Evolutionary conservation across 2,113 vertebrate species (phyloP).

Genomic region (Tympanuchus pallidicinctus): DNA sequence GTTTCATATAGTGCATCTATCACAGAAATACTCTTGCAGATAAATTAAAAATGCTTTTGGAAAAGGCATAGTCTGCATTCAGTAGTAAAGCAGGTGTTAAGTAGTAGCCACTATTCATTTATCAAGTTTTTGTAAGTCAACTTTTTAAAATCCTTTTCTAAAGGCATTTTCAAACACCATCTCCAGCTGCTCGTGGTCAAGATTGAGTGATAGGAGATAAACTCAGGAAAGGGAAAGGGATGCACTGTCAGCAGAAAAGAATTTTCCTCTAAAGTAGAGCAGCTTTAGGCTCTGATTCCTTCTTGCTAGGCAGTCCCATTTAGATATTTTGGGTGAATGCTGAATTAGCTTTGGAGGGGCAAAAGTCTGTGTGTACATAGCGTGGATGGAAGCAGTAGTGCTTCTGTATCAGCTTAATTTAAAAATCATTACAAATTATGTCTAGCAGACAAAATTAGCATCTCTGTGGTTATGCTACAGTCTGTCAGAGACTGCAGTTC

Average conservation of each 20-base stretch:
- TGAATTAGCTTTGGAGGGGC: not conserved
- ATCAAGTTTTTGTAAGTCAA: not conserved
- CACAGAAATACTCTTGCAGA: not conserved
- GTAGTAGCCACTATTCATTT: not conserved
- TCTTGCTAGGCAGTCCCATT: not conserved
- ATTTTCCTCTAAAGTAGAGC: not conserved
- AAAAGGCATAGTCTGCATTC: not conserved
- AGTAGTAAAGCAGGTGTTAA: conserved; percentile 29
- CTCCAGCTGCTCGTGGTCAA: not conserved
- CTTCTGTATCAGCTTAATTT: not conserved
- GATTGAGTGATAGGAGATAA: not conserved
- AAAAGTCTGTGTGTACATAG: not conserved
- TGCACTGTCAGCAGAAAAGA: not conserved
- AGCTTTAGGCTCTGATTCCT: not conserved
- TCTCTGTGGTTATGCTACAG: not conserved
- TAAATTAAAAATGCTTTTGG: not conserved
- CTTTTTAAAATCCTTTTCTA: not conserved
- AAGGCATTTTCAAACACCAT: not conserved
- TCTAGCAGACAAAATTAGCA: not conserved
- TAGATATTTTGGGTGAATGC: not conserved
- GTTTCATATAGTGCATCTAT: not conserved
- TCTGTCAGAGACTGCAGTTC: not conserved
- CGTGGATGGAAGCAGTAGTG: not conserved
- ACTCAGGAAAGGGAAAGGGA: not conserved
- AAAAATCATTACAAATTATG: not conserved